phyloP scores from a whole-genome alignment of 2,113 vertebrate species.

The Barbus barbus region DNA sequence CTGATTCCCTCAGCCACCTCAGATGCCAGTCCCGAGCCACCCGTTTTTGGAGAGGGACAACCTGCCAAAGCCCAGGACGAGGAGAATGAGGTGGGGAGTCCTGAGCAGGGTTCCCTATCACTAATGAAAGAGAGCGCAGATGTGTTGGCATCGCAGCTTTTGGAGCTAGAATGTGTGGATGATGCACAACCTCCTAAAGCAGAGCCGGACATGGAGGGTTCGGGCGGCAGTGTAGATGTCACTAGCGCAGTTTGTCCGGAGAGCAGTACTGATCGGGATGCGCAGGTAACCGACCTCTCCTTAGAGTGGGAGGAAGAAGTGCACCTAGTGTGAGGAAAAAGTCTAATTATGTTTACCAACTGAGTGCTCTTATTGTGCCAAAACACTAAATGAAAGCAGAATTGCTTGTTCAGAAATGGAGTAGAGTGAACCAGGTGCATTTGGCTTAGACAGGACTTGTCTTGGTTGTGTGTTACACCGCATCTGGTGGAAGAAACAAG shows the following conservation, averaged over 20 bases:
- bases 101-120: slow-evolving; percentile 30
- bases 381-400: slow-evolving; percentile 27
- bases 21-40: neutral
- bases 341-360: neutral
- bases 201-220: slow-evolving; percentile 52
- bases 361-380: slow-evolving; percentile 37
- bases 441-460: neutral
- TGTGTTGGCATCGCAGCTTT: slow-evolving; percentile 61
- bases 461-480: neutral
- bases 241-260: slow-evolving; percentile 68
- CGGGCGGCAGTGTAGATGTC: slow-evolving; percentile 49
- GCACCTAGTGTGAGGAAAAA: slow-evolving; percentile 81
- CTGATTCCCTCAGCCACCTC: slow-evolving; percentile 74
- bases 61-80: slow-evolving; percentile 65
- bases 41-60: slow-evolving; percentile 9
- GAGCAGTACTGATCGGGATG: slow-evolving; percentile 76
- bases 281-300: slow-evolving; percentile 75
- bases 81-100: slow-evolving; percentile 60
- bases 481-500: neutral
- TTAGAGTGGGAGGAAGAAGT: slow-evolving; percentile 90
- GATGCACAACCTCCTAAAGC: slow-evolving; percentile 62
- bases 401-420: neutral
- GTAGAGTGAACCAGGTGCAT: neutral
- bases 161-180: slow-evolving; percentile 65
- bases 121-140: slow-evolving; percentile 57